Percentiles rank a stretch among this genome's conserved stretches.
Evolutionary conservation across 35 echinoderm and acorn worm species (phyloP).

Genomic region (Apostichopus californicus): DNA sequence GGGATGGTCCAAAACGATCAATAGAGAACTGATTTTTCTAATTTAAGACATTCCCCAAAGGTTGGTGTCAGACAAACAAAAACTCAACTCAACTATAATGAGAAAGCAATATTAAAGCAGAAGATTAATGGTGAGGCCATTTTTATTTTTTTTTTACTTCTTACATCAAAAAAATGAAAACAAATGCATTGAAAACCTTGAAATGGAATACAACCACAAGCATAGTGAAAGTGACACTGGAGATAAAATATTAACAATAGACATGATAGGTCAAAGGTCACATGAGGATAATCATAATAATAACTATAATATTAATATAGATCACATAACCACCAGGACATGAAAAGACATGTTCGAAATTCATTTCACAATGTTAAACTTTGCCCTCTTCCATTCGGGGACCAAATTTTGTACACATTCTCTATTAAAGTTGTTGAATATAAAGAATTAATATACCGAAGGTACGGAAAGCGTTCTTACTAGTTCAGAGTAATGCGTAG

Average conservation of each 20-base stretch:
- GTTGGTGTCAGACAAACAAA: too few species aligned
- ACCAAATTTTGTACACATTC: slow-evolving; percentile 1
- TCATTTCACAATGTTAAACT: background rate
- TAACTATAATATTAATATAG: background rate
- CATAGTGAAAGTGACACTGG: slow-evolving; percentile 10
- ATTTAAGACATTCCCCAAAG: too few species aligned
- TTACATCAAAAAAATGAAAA: slow-evolving; percentile 51
- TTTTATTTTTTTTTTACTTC: slow-evolving; percentile 35
- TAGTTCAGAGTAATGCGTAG: too few species aligned
- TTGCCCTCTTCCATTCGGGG: background rate
- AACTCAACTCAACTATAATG: too few species aligned
- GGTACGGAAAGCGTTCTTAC: too few species aligned
- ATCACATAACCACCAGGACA: background rate
- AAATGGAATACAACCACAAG: slow-evolving; percentile 47
- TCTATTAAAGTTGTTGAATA: background rate
- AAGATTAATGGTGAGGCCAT: slow-evolving; percentile 36
- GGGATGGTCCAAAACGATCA: too few species aligned
- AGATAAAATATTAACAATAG: slow-evolving; percentile 17
- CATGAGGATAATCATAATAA: background rate
- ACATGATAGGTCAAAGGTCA: slow-evolving; percentile 7
- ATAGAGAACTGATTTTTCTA: too few species aligned
- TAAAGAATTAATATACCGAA: too few species aligned
- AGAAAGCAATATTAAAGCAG: too few species aligned
- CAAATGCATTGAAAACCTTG: slow-evolving; percentile 47
- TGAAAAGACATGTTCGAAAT: background rate